phyloP scores from a whole-genome alignment of 2,888 invertebrate species.

The Philonicus albiceps region DNA sequence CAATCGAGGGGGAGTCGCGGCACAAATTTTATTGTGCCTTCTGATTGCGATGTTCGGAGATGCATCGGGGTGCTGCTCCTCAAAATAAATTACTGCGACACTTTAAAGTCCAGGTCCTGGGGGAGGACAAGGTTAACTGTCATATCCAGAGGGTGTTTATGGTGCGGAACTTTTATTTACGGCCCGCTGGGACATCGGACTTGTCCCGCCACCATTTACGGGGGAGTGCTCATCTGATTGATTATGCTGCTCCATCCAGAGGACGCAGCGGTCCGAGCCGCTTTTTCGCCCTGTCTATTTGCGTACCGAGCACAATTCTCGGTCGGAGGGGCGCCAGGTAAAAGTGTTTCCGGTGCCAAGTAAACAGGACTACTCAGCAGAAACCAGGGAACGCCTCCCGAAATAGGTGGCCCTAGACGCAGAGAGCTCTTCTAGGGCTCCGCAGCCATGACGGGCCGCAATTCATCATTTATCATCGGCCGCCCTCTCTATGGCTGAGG shows the following conservation, averaged over 20 bases:
- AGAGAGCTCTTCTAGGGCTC: not conserved
- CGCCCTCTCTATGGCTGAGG: constrained; percentile 8
- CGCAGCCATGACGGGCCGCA: constrained; percentile 5
- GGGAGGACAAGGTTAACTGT: constrained; percentile 25
- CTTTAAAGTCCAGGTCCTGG: constrained; percentile 12
- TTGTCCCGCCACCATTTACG: not conserved
- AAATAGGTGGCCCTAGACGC: not conserved
- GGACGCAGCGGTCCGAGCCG: not conserved
- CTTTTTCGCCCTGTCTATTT: not conserved
- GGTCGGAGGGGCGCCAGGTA: not conserved
- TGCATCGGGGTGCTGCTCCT: not conserved
- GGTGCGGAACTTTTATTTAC: constrained; percentile 5
- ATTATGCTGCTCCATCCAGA: not conserved
- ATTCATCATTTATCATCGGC: constrained; percentile 22
- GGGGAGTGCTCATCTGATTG: constrained; percentile 19
- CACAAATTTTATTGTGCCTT: not conserved
- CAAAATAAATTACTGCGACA: constrained; percentile 15
- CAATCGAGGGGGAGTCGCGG: not conserved
- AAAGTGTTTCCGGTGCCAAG: not conserved
- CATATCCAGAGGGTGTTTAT: constrained; percentile 35
- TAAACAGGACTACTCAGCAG: not conserved
- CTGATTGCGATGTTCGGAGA: not conserved
- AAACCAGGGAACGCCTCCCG: not conserved
- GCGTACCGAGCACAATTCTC: not conserved
- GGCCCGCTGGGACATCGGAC: not conserved